Conservation (phyloP, 1,140 invertebrate species). For the Brachionus manjavacas region DNA sequence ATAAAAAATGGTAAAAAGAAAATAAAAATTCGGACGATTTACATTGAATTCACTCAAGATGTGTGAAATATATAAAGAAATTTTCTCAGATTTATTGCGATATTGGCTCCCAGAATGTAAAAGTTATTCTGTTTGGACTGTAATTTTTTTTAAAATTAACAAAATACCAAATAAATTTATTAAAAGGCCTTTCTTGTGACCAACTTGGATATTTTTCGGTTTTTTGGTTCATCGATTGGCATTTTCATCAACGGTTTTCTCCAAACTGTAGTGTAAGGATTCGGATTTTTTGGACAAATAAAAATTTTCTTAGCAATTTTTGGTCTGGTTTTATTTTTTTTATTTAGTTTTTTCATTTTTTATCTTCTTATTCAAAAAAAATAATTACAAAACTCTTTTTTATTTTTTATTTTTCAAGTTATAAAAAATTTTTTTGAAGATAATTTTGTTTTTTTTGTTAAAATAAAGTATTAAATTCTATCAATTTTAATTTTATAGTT, state of each 20-base stretch:
- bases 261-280: neutral
- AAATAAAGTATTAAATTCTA: neutral
- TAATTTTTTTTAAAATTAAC: neutral
- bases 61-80: neutral
- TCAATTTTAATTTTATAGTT: neutral
- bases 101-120: slow-evolving; percentile 15
- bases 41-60: too few species aligned
- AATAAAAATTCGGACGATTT: too few species aligned
- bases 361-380: neutral
- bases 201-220: neutral
- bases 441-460: neutral
- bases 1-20: too few species aligned
- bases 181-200: neutral
- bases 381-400: neutral
- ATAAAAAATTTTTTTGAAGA: neutral
- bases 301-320: neutral
- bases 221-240: slow-evolving; percentile 2
- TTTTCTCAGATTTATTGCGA: neutral
- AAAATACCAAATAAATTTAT: neutral
- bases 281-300: slow-evolving; percentile 1
- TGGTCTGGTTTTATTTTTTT: neutral
- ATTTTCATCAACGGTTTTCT: neutral
- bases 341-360: neutral
- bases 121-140: neutral
- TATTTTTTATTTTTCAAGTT: neutral